phyloP scores from a whole-genome alignment of 2,888 invertebrate genomes.

The Vannuccia rotundouncinata region DNA sequence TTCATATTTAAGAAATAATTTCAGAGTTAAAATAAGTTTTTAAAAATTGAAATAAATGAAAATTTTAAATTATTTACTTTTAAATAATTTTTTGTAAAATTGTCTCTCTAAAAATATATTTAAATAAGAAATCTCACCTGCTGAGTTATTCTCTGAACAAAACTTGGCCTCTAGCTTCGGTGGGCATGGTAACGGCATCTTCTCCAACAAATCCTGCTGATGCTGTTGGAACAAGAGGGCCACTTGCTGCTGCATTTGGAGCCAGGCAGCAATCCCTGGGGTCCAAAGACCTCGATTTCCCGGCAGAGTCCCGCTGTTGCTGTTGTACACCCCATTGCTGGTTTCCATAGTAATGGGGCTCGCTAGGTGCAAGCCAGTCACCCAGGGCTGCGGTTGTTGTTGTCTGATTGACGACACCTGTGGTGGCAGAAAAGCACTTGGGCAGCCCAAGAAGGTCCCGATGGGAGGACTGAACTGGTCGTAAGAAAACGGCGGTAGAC shows the following conservation, averaged over 20 bases:
- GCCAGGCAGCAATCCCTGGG: background rate
- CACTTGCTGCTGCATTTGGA: background rate
- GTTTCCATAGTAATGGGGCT: background rate
- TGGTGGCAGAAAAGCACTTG: background rate
- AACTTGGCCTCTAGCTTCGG: background rate
- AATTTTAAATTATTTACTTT: background rate
- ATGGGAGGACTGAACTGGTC: background rate
- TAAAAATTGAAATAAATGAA: background rate
- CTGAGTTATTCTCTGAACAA: background rate
- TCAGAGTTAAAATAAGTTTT: background rate
- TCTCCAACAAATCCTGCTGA: background rate
- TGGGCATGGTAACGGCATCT: background rate
- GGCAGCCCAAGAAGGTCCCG: background rate
- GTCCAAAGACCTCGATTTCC: background rate
- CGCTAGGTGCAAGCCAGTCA: background rate
- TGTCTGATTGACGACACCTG: background rate
- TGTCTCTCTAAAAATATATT: background rate
- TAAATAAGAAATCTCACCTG: background rate
- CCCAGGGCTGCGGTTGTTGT: background rate
- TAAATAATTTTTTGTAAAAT: background rate
- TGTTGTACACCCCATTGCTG: background rate
- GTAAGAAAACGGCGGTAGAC: background rate
- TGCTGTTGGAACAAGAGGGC: background rate
- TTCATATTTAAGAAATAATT: background rate
- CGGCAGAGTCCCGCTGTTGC: background rate